Conservation (phyloP, 1,140 invertebrate species). For the Caligus rogercresseyi region DNA sequence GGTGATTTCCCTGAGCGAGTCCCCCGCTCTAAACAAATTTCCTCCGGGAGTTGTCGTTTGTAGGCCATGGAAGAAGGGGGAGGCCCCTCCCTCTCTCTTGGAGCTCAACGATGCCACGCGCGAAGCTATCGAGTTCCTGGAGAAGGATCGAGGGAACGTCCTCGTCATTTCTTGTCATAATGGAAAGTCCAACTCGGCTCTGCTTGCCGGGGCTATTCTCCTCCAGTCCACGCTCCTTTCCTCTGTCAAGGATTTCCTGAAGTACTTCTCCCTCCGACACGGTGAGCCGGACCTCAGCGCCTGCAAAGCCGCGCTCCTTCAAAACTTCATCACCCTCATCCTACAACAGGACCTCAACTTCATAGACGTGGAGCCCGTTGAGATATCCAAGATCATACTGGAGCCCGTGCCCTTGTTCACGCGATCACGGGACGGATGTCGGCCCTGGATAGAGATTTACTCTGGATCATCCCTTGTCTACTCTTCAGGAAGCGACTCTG, state of each 20-base stretch:
- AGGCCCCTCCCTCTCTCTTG: not conserved
- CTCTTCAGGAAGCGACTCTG: not conserved
- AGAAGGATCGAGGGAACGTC: constrained; percentile 10
- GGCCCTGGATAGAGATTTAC: constrained; percentile 1
- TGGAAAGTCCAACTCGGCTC: constrained; percentile 16
- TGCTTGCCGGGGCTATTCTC: not conserved
- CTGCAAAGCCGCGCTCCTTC: not conserved
- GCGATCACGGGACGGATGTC: not conserved
- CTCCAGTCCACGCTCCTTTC: not conserved
- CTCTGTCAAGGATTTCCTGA: not conserved
- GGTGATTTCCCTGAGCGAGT: constrained; percentile 3
- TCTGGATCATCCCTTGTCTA: not conserved
- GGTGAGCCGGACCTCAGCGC: not conserved
- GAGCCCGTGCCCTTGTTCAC: constrained; percentile 10
- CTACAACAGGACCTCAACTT: not conserved
- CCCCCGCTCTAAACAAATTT: not conserved
- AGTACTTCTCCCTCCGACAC: not conserved
- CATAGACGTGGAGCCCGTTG: not conserved
- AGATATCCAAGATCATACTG: not conserved
- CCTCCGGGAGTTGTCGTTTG: not conserved
- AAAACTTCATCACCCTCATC: not conserved
- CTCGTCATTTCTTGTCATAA: constrained; percentile 16
- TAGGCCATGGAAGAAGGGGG: not conserved
- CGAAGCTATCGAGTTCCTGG: not conserved
- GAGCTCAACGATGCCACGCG: not conserved